Percentiles rank a stretch among this genome's conserved stretches.
These are phyloP conservation scores for Halictus ligatus DNA, from an alignment of 2,888 invertebrate species.

Conservation along the genomic window DNA sequence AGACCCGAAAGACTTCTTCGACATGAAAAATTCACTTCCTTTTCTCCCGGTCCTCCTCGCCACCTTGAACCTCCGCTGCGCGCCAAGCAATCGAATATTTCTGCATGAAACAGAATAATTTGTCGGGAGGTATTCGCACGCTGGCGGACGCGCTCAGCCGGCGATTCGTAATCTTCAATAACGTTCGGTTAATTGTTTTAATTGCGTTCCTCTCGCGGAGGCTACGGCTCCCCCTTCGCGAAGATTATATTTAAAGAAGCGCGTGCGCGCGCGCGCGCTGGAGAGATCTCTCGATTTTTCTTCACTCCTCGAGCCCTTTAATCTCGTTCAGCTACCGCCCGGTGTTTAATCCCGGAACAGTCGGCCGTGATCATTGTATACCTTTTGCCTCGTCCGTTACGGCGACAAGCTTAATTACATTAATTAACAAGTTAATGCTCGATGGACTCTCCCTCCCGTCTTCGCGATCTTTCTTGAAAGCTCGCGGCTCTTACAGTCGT, in stretches of 20 bases:
- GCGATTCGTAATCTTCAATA: slow-evolving; percentile 26
- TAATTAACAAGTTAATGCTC: slow-evolving; percentile 46
- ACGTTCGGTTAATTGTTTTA: slow-evolving; percentile 49
- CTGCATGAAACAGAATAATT: slow-evolving; percentile 28
- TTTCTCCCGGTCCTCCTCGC: neutral
- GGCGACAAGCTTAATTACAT: slow-evolving; percentile 52
- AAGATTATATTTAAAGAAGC: slow-evolving; percentile 43
- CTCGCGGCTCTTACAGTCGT: neutral
- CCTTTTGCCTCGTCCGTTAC: slow-evolving; percentile 34
- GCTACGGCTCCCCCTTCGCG: slow-evolving; percentile 6
- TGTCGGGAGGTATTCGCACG: slow-evolving; percentile 10
- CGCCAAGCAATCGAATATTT: neutral
- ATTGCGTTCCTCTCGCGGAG: slow-evolving; percentile 25
- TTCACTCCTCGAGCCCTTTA: slow-evolving; percentile 26
- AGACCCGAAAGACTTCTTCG: neutral
- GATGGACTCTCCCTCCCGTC: neutral
- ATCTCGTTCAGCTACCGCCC: slow-evolving; percentile 29
- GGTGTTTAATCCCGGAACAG: slow-evolving; percentile 50
- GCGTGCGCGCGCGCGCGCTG: too few species aligned
- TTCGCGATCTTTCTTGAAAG: neutral
- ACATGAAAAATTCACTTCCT: slow-evolving; percentile 41
- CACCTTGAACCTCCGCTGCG: neutral
- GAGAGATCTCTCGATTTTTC: slow-evolving; percentile 4
- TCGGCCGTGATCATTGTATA: slow-evolving; percentile 50
- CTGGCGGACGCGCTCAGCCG: neutral